Evolutionary conservation across 2,113 vertebrate genomes (phyloP).

Genomic region (Sander vitreus): DNA sequence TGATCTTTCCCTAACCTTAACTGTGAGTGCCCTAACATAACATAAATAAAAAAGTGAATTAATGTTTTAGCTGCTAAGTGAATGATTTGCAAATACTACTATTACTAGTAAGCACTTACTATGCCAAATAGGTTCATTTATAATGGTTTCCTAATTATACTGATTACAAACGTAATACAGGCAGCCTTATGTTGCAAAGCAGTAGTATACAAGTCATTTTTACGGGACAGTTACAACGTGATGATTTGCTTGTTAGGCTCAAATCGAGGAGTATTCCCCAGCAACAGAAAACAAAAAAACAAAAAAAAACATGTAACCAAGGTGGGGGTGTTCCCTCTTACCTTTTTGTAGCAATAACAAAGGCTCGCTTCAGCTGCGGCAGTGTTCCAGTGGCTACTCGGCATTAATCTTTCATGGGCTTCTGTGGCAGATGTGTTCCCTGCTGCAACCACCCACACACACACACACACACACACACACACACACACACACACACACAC

Average conservation of each 20-base stretch:
- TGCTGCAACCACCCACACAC: conserved; percentile 36
- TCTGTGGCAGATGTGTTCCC: conserved; percentile 39
- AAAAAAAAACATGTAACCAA: not conserved
- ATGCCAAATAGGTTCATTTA: too few species aligned
- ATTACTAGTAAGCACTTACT: too few species aligned
- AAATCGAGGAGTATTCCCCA: not conserved
- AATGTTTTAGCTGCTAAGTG: too few species aligned
- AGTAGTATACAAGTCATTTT: not conserved
- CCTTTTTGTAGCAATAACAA: conserved; percentile 40
- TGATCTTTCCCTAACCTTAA: too few species aligned
- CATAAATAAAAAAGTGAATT: too few species aligned
- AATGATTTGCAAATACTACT: too few species aligned
- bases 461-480: not conserved
- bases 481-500: conserved; percentile 4
- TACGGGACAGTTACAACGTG: not conserved
- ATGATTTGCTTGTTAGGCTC: not conserved
- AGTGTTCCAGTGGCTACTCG: conserved; percentile 48
- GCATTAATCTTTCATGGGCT: conserved; percentile 69
- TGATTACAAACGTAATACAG: not conserved
- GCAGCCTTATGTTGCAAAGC: not conserved
- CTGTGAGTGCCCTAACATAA: too few species aligned
- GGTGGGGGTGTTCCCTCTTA: conserved; percentile 29
- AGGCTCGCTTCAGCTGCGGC: conserved; percentile 38
- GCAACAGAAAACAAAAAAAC: not conserved
- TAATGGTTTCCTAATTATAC: not conserved